Evolutionary conservation across 2,113 vertebrate genomes (phyloP).

Genomic region (Tonatia bakeri): DNA sequence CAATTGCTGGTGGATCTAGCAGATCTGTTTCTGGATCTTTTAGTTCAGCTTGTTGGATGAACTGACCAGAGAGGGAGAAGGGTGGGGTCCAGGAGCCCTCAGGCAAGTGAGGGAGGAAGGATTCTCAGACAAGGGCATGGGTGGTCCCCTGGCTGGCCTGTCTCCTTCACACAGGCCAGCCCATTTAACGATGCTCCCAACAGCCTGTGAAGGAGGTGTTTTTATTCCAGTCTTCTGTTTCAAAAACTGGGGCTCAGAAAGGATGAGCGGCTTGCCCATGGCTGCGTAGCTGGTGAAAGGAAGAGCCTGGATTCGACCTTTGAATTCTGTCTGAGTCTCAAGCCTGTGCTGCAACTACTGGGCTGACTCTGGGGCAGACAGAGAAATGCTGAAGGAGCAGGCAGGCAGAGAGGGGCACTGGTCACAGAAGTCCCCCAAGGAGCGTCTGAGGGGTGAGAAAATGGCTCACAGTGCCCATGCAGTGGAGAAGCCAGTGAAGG

Average conservation of each 20-base stretch:
- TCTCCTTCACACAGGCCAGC: background rate
- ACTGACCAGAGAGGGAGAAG: background rate
- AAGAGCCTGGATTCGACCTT: background rate
- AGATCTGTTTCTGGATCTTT: background rate
- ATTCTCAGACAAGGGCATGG: background rate
- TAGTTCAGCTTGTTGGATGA: background rate
- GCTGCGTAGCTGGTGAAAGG: background rate
- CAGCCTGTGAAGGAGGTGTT: background rate
- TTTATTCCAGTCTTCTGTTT: background rate
- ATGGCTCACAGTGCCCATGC: background rate
- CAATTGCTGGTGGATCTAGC: background rate
- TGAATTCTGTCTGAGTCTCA: background rate
- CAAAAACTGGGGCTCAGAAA: background rate
- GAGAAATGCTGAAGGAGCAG: background rate
- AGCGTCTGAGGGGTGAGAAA: background rate
- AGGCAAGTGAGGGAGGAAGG: background rate
- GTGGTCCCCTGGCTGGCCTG: accelerated
- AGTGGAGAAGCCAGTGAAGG: background rate
- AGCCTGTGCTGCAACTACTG: background rate
- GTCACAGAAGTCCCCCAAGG: background rate
- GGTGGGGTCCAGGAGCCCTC: background rate
- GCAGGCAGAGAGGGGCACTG: too few relatives aligned
- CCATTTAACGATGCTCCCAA: background rate
- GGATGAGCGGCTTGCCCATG: background rate
- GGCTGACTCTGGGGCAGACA: background rate